Percentiles rank a stretch among this genome's conserved stretches.
These are phyloP conservation scores for Panulirus ornatus DNA, from an alignment of 1,140 invertebrate species.

Conservation along the genomic window DNA sequence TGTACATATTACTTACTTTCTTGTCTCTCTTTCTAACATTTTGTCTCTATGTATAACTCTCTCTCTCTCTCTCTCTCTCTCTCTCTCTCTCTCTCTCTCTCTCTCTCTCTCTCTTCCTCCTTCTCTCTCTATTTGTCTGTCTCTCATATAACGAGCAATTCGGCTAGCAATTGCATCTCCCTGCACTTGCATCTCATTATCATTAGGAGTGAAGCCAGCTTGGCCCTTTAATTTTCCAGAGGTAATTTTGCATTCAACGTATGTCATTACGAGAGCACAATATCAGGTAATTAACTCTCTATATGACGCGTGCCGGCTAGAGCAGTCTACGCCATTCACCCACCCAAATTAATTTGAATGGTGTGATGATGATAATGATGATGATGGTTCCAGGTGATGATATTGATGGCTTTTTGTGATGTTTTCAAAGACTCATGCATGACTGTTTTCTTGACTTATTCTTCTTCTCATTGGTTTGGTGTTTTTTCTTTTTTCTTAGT, in stretches of 20 bases:
- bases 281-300: conserved; percentile 70
- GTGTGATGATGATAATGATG: conserved; percentile 58
- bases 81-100: not conserved
- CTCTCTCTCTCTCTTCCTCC: not conserved
- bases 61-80: not conserved
- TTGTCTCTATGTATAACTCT: not conserved
- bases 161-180: conserved; percentile 37
- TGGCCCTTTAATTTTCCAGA: conserved; percentile 68
- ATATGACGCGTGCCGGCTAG: conserved; percentile 43
- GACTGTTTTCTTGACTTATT: not conserved
- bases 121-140: conserved; percentile 46
- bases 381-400: conserved; percentile 40
- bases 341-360: conserved; percentile 67
- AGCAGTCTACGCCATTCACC: conserved; percentile 30
- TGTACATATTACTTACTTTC: too few species aligned
- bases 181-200: conserved; percentile 65
- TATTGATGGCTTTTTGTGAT: not conserved
- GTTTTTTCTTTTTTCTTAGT: not conserved
- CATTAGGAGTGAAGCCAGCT: conserved; percentile 65
- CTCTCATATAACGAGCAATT: conserved; percentile 60
- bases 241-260: conserved; percentile 71
- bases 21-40: not conserved
- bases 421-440: not conserved
- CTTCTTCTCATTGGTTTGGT: not conserved
- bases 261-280: conserved; percentile 65